Base-by-base conservation (phyloP, 2,113 vertebrate species). In the Elgaria multicarinata region DNA sequence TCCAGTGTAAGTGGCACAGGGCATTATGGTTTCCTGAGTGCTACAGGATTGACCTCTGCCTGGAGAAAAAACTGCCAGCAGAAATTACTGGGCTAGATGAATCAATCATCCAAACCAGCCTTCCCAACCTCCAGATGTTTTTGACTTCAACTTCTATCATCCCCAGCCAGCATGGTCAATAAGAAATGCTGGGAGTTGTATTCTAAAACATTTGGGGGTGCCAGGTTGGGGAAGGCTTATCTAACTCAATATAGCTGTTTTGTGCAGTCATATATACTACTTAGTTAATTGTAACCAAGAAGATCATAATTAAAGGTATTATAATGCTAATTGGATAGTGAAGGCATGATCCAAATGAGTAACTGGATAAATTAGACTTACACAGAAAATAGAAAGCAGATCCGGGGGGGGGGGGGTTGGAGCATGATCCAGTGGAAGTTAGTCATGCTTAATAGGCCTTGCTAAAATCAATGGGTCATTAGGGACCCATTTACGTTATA, bases 281-380 rank as follows among this genome's bases (percentile, higher is more conserved):
- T 95, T 95, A 93, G 91, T 90, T 89, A 92, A 71, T 93, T 85
- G 93, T 16, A 92, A 92, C 94, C 75, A 91, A 91, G 94, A 96
- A 97, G 95, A 96, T 97, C 93, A 6, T 96, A 97, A 97, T 97
- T 97, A 97, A 96, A 96, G 95, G 67, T 92, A 93, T 95, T 96
- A 96, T 91, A 92, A 95, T 96, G 90, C 95, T 96, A 97, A 97
- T 91, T 95, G 94, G 85, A 89, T 44, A 44, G 42, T 44, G 39
- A 76, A 44, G 22, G 24, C 71, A 36, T 72, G 71, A 72, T 72
- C n/a, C n/a, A 72, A 72, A 6, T 33, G n/a, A 72, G 71, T 72
- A n/a, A 36, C n/a, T n/a, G 33, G 14, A 72, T 6, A 62, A 62
- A 62, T 62, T 62, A 58, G 55, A 58, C 55, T 58, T 58, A 62